These are phyloP conservation scores for Caenorhabditis briggsae DNA, from an alignment of 1,140 invertebrate species.

Conservation along the genomic window DNA sequence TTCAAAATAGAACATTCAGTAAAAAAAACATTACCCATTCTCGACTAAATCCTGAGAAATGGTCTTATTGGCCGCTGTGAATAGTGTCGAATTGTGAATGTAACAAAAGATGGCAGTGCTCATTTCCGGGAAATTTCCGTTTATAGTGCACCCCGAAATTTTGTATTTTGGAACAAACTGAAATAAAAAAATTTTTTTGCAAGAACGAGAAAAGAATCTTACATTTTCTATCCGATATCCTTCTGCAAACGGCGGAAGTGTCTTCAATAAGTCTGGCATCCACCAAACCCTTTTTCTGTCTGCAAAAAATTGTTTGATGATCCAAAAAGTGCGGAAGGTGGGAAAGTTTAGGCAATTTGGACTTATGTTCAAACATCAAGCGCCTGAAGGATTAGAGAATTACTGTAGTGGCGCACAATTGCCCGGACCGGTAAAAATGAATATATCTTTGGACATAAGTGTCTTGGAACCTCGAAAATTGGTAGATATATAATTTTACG, in stretches of 20 bases:
- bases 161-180: constrained; percentile 23
- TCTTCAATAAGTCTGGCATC: constrained; percentile 32
- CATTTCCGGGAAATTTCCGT: constrained; percentile 17
- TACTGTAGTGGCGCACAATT: too few species aligned
- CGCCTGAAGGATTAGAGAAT: neutral
- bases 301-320: constrained; percentile 16
- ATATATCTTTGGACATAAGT: too few species aligned
- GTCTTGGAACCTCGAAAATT: too few species aligned
- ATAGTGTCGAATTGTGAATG: neutral
- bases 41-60: constrained; percentile 1
- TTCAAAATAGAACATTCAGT: neutral
- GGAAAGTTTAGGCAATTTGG: neutral
- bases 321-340: neutral
- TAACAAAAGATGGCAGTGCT: constrained; percentile 5
- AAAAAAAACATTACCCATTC: neutral
- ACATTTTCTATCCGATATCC: constrained; percentile 4
- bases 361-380: neutral
- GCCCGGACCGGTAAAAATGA: too few species aligned
- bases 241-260: constrained; percentile 1
- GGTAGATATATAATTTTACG: too few species aligned
- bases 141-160: neutral
- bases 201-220: neutral
- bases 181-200: neutral
- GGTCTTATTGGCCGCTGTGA: constrained; percentile 10
- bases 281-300: constrained; percentile 4